Conservation (phyloP, 1,140 invertebrate genomes). For the Trachelipus rathkii region DNA sequence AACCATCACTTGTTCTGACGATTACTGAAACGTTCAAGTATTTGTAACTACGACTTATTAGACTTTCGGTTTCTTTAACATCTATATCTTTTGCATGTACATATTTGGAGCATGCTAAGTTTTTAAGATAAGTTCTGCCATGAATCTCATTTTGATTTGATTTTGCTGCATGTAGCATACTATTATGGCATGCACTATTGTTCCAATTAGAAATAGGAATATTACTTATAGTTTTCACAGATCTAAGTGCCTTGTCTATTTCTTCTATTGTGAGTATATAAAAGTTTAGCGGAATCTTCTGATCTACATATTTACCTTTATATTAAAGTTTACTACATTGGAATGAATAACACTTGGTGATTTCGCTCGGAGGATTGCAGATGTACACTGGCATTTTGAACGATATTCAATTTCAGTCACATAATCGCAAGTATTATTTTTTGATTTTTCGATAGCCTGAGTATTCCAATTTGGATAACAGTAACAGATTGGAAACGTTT, state of each 20-base stretch:
- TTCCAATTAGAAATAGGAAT: too few relatives aligned
- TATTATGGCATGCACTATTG: too few relatives aligned
- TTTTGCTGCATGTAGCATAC: not conserved
- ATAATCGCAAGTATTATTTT: not conserved
- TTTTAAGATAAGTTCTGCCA: not conserved
- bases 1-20: not conserved
- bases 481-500: not conserved
- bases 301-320: too few relatives aligned
- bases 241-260: too few relatives aligned
- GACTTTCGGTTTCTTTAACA: not conserved
- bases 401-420: not conserved
- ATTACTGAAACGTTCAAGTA: too few relatives aligned
- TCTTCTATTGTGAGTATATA: too few relatives aligned
- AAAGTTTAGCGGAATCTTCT: too few relatives aligned
- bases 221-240: too few relatives aligned
- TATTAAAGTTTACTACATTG: not conserved
- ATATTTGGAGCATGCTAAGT: not conserved
- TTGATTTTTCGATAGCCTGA: too few relatives aligned
- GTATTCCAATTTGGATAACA: not conserved
- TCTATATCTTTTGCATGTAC: not conserved
- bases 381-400: not conserved
- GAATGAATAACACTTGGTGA: not conserved
- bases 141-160: not conserved
- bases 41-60: too few relatives aligned
- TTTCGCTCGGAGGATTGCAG: not conserved